Conservation (phyloP, 2,797 vertebrate species). For the Poeciliopsis infans region DNA sequence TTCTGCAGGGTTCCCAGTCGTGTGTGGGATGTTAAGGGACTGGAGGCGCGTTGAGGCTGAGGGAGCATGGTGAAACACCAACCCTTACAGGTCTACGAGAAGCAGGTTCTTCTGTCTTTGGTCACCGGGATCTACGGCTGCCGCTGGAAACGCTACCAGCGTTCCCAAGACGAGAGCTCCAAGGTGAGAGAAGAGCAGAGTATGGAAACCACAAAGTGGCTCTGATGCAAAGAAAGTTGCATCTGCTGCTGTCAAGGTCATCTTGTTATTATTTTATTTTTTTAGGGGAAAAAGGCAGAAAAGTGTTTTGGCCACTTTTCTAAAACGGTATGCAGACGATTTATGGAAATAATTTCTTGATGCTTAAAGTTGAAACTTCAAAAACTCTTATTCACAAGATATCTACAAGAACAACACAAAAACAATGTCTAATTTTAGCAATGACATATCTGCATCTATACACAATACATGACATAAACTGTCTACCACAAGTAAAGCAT, state of each 20-base stretch:
- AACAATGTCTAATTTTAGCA: neutral
- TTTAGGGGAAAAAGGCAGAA: neutral
- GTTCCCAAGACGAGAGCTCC: conserved; percentile 95
- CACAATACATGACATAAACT: neutral
- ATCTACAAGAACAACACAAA: neutral
- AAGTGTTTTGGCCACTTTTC: neutral
- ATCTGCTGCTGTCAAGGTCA: neutral
- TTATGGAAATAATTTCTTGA: neutral
- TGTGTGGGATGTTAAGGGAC: conserved; percentile 86
- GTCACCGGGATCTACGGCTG: conserved; percentile 98
- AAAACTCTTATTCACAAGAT: neutral
- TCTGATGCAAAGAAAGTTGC: neutral
- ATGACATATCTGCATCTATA: neutral
- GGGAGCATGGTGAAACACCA: conserved; percentile 99
- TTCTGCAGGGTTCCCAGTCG: conserved; percentile 75
- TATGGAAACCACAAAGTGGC: neutral
- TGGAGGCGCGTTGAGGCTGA: conserved; percentile 76
- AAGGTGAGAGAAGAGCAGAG: conserved; percentile 80
- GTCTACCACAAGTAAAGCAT: neutral
- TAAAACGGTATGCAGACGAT: neutral
- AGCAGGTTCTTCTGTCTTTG: conserved; percentile 95
- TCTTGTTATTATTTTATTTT: neutral
- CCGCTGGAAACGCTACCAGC: conserved; percentile 99
- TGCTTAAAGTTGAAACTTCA: neutral
- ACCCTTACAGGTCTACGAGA: conserved; percentile 98